Conservation (phyloP, 2,888 invertebrate species). For the Coenonympha glycerion region DNA sequence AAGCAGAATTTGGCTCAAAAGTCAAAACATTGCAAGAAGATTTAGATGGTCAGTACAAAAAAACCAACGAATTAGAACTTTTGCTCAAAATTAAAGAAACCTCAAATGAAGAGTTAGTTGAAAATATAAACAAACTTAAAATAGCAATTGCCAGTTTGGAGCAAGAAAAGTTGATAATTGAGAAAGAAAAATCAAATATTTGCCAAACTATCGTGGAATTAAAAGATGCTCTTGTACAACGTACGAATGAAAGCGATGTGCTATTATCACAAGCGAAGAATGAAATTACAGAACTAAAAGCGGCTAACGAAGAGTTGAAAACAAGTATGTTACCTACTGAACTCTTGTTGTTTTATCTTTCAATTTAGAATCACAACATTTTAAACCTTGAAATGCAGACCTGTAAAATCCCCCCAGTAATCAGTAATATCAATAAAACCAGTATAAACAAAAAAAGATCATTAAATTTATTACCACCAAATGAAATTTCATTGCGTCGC, state of each 20-base stretch:
- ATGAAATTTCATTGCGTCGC: too few species aligned
- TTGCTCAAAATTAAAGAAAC: constrained; percentile 22
- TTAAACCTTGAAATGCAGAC: too few species aligned
- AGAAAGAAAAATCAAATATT: constrained; percentile 20
- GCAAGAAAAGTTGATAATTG: constrained; percentile 17
- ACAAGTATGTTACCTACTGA: constrained; percentile 33
- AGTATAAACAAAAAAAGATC: too few species aligned
- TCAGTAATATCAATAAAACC: too few species aligned
- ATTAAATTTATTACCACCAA: too few species aligned
- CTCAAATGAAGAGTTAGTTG: constrained; percentile 18
- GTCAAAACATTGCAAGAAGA: constrained; percentile 36
- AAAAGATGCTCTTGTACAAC: constrained; percentile 39
- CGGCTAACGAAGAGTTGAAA: constrained; percentile 39
- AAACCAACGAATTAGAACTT: constrained; percentile 31
- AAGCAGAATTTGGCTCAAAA: constrained; percentile 30
- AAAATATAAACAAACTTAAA: constrained; percentile 14
- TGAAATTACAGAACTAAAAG: constrained; percentile 31
- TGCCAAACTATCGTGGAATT: constrained; percentile 20
- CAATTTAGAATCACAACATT: too few species aligned
- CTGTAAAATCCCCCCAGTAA: too few species aligned
- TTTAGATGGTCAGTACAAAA: constrained; percentile 30
- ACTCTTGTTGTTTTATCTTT: neutral
- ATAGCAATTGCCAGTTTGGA: constrained; percentile 17
- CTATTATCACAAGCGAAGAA: constrained; percentile 22
- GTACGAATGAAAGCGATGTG: constrained; percentile 33